These are phyloP conservation scores for Diprion similis DNA, from an alignment of 1,140 invertebrate species.

Conservation along the genomic window DNA sequence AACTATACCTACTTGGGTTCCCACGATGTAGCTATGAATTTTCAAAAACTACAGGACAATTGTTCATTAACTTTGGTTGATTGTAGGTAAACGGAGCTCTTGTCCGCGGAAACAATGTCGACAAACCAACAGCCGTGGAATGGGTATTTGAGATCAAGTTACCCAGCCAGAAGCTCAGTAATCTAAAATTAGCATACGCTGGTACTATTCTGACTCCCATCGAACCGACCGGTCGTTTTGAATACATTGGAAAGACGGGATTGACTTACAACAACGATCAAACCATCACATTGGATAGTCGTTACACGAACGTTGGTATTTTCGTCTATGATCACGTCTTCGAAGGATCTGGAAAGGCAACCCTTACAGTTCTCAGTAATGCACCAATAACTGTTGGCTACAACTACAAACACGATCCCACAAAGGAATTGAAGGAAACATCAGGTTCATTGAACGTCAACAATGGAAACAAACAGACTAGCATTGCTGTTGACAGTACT, in stretches of 20 bases:
- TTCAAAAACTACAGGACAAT: constrained; percentile 18
- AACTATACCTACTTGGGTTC: constrained; percentile 32
- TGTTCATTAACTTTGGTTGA: constrained; percentile 20
- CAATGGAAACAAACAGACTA: constrained; percentile 39
- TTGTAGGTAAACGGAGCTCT: constrained; percentile 57
- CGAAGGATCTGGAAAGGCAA: constrained; percentile 21
- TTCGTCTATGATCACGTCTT: constrained; percentile 20
- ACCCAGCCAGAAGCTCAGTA: constrained; percentile 63
- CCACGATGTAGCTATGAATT: neutral
- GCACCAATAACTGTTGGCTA: constrained; percentile 43
- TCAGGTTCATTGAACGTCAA: constrained; percentile 30
- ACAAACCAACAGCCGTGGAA: constrained; percentile 53
- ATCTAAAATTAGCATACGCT: constrained; percentile 49
- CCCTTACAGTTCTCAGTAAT: constrained; percentile 24
- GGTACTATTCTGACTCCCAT: constrained; percentile 35
- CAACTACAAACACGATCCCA: constrained; percentile 53
- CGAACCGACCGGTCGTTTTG: constrained; percentile 33
- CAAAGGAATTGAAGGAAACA: constrained; percentile 48
- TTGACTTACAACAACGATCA: constrained; percentile 67
- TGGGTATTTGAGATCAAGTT: constrained; percentile 52
- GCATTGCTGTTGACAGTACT: constrained; percentile 28
- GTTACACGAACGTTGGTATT: constrained; percentile 33
- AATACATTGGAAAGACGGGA: constrained; percentile 27
- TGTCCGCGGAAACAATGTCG: constrained; percentile 40
- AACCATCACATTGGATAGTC: constrained; percentile 48